Evolutionary conservation across 2,797 vertebrate species (phyloP), one percentile per base, ranked within the genome.

Genomic region (Lacerta agilis): DNA sequence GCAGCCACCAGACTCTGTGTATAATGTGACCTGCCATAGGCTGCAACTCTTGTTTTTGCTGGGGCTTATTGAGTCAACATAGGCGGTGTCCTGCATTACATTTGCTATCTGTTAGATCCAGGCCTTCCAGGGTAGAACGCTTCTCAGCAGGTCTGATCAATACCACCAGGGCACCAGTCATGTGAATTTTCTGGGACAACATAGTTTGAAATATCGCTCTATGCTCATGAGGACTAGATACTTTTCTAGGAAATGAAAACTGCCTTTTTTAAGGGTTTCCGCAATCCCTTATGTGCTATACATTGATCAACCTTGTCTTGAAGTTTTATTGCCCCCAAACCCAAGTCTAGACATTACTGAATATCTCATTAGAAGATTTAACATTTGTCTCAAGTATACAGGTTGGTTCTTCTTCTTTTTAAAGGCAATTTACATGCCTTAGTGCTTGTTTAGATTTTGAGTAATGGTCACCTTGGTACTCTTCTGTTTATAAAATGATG

Each of bases 401-500:
- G 64, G 33, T 89, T 86, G 82, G n/a, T 88, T 91, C 36, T 89
- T 18, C 84, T 55, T 73, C 88, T 83, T 33, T 20, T 8, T 77
- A 5, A 11, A 83, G 90, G 45, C 41, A 13, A 0, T 85, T 43
- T 81, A 45, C 17, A 1, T 89, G 45, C 88, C 93, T 86, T 88
- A 0, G 89, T 92, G 85, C 72, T 88, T 93, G 75, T 96, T 95
- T 96, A 83, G 87, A 73, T 94, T 94, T 92, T 92, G 86, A 91
- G 79, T 94, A 94, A 90, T 90, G 87, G 87, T 88, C 3, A 29
- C 89, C 86, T 89, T 89, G 82, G 86, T 89, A 72, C 67, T 79
- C 58, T 86, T 76, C 18, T 93, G 64, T 94, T 95, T 94, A 86
- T 83, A 80, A 95, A 95, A 91, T 91, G 79, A 86, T 82, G 85